Evolutionary conservation across 1,140 invertebrate genomes (phyloP), one percentile per base, ranked within the genome.

Genomic region (Lasioglossum baleicum): DNA sequence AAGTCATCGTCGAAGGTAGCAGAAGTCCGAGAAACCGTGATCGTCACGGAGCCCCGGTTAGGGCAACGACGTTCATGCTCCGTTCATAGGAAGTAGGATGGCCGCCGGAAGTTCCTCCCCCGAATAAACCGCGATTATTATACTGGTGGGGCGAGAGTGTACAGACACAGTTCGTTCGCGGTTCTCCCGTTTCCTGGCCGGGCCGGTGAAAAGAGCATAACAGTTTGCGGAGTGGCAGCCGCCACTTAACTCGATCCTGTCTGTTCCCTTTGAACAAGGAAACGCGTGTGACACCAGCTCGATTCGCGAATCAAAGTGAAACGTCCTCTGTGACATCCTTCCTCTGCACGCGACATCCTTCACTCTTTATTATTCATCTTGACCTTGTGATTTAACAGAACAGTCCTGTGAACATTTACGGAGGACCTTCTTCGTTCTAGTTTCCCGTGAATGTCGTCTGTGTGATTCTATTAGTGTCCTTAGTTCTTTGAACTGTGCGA

Each of bases 61-160:
- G 85, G 84, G 75, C 74, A 66, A 74, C 26, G 79, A 58, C 20
- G 56, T 8, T 58, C 75, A 77, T 87, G 87, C 26, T 75, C n/a
- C 6, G 56, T 8, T 58, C 75, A 77, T 87, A 88, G 90, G 90
- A 91, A 88, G 87, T 91, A 90, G 90, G 90, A 90, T 89, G 87
- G 90, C 81, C 90, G 87, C 70, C 88, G 90, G 91, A 91, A 91
- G 86, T 86, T 58, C 58, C 81, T 85, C 76, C 82, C 85, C 83
- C 75, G 82, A 87, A 86, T 75, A 65, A 85, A 48, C 44, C 58
- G 44, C 31, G 22, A 58, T 17, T 20, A 42, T 26, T 15, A 15
- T 15, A 11, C 13, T 11, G 44, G 44, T 83, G 82, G 82, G 17
- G 11, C 31, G 53, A 82, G 76, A 83, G 73, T 35, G 35, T 35